phyloP scores from a whole-genome alignment of 2,797 vertebrate genomes.

The Pyrrhura leucotis region DNA sequence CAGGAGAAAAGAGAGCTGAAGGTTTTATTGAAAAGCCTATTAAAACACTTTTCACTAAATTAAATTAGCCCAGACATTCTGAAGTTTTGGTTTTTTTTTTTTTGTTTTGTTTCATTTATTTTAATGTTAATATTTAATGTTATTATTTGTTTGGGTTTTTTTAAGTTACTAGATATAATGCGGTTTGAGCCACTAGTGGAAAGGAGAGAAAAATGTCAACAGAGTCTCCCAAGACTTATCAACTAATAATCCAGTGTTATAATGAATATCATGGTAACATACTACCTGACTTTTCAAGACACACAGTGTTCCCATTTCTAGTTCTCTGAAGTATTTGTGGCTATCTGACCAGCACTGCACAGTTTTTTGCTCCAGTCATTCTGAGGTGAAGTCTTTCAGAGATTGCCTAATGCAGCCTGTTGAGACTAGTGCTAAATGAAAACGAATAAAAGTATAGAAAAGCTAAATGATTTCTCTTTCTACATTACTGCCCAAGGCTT shows the following conservation, averaged over 20 bases:
- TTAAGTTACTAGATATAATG: neutral
- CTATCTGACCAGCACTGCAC: neutral
- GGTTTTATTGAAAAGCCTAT: neutral
- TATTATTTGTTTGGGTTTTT: neutral
- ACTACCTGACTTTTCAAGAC: neutral
- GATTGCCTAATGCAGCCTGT: neutral
- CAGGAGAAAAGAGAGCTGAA: neutral
- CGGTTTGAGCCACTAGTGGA: neutral
- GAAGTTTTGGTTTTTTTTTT: neutral
- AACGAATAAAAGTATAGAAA: neutral
- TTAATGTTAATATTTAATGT: neutral
- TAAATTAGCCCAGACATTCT: neutral
- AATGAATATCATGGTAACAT: neutral
- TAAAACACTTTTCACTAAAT: neutral
- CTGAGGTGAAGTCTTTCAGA: neutral
- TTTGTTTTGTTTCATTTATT: too few species aligned
- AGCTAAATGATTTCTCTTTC: neutral
- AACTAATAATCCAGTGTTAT: neutral
- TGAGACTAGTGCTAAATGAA: neutral
- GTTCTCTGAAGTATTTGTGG: neutral
- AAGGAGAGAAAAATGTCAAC: neutral
- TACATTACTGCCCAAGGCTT: neutral
- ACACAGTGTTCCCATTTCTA: neutral
- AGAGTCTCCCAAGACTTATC: neutral
- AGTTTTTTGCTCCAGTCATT: neutral